Evolutionary conservation across 2,888 invertebrate species (phyloP), one percentile per base, ranked within the genome.

Genomic region (Mesorhabditis belari): DNA sequence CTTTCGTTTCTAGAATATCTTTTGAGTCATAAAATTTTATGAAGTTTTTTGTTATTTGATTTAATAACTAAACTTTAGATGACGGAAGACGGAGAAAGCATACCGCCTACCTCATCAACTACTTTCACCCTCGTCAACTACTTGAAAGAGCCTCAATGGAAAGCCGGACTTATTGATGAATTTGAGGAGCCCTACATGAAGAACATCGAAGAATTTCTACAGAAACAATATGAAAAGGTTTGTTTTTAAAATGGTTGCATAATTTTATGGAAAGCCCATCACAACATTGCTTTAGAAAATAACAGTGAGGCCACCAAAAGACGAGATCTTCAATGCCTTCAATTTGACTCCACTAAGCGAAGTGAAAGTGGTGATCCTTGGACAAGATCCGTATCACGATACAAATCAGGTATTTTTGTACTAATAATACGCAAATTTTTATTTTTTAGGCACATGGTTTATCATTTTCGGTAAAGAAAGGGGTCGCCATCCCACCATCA

Each of bases 351-450:
- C 82, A 9, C 62, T 83, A 24, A 62, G 77, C 25, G 66, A 81
- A 60, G 79, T 83, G 62, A 69, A 72, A 57, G 81, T 80, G 3
- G 81, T 81, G n/a, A 63, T 81, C 21, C 71, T 81, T 49, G 81
- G 81, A 9, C 85, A 85, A 69, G 87, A 87, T 79, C 87, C 87
- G 0, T 87, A 87, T 75, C 87, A 87, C 80, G 83, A 74, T 51
- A 70, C 67, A 35, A 67, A 74, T 44, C 79, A 80, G 68, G 76
- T 76, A n/a, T n/a, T n/a, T n/a, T n/a, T n/a, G n/a, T n/a, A n/a
- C n/a, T n/a, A n/a, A n/a, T n/a, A n/a, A n/a, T n/a, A n/a, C n/a
- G n/a, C n/a, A n/a, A 49, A 23, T 24, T 26, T 29, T 12, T 12
- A n/a, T 6, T n/a, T 24, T 81, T 29, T 85, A 87, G 81, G 87